Conservation (phyloP, 2,797 vertebrate genomes). For the Macropus fuliginosus region DNA sequence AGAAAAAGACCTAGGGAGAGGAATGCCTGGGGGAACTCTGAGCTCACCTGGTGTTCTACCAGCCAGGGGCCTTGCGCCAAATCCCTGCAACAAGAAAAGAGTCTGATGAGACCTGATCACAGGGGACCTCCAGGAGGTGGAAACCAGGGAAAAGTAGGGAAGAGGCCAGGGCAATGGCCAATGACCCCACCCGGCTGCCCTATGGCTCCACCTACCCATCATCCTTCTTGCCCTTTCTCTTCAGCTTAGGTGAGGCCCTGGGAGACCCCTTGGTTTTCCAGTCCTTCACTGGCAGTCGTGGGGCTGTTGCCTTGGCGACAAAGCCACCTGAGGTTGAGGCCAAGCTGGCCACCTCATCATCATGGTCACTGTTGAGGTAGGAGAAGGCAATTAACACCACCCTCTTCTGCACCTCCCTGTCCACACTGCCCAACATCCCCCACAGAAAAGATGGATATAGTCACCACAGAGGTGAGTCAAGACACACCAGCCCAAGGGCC, state of each 20-base stretch:
- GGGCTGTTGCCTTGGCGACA: conserved; percentile 89
- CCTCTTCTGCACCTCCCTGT: background rate
- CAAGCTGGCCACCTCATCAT: conserved; percentile 94
- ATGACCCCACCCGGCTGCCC: conserved; percentile 5
- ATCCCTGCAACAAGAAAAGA: conserved; percentile 86
- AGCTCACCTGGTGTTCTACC: conserved; percentile 90
- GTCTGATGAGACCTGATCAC: background rate
- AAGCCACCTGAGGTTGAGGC: conserved; percentile 93
- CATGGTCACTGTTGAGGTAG: conserved; percentile 90
- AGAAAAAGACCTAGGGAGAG: background rate
- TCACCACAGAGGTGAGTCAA: background rate
- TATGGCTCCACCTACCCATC: conserved; percentile 86
- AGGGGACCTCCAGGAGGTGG: background rate
- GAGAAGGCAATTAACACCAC: conserved; percentile 15
- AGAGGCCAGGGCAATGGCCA: conserved; percentile 33
- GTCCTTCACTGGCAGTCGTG: conserved; percentile 94
- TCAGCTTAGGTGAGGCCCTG: conserved; percentile 93
- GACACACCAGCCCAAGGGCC: background rate
- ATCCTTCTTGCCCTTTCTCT: conserved; percentile 94
- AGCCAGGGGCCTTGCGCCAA: conserved; percentile 87
- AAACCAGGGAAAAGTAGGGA: conserved; percentile 20
- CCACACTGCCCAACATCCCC: background rate
- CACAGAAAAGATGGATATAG: too few relatives aligned
- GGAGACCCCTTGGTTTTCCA: conserved; percentile 95
- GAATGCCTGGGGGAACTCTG: conserved; percentile 8